Evolutionary conservation across 2,888 invertebrate genomes (phyloP).

Genomic region (Lasioglossum malachurum): DNA sequence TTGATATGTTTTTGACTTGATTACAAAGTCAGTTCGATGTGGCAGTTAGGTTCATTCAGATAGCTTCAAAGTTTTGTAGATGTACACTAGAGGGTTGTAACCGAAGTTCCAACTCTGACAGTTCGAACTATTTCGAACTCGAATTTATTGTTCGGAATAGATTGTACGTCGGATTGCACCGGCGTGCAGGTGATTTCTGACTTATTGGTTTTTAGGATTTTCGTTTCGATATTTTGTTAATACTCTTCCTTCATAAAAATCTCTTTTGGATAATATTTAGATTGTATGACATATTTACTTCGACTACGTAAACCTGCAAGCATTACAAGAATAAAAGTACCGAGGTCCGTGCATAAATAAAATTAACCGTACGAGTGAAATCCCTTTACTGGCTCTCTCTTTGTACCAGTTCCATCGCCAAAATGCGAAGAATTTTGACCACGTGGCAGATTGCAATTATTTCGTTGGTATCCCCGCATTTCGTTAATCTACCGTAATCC

Average conservation of each 20-base stretch:
- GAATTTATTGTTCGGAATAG: constrained; percentile 1
- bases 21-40: not conserved
- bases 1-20: not conserved
- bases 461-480: not conserved
- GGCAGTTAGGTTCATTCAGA: not conserved
- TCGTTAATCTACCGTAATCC: not conserved
- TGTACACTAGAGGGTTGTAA: not conserved
- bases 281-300: not conserved
- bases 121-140: not conserved
- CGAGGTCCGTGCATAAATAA: not conserved
- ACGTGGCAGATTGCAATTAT: not conserved
- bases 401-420: not conserved
- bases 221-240: not conserved
- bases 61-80: not conserved
- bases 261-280: too few species aligned
- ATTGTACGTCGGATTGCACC: not conserved
- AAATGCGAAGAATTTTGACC: not conserved
- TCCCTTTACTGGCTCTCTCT: not conserved
- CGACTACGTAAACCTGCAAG: not conserved
- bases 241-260: not conserved
- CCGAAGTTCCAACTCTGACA: not conserved
- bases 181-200: not conserved
- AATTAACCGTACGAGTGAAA: not conserved
- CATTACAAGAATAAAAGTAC: not conserved
- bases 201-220: not conserved